A percentile compares a stretch with the other conserved stretches of the same genome.
Conservation (phyloP, 2,113 vertebrate species). For the Tachysurus fulvidraco region DNA sequence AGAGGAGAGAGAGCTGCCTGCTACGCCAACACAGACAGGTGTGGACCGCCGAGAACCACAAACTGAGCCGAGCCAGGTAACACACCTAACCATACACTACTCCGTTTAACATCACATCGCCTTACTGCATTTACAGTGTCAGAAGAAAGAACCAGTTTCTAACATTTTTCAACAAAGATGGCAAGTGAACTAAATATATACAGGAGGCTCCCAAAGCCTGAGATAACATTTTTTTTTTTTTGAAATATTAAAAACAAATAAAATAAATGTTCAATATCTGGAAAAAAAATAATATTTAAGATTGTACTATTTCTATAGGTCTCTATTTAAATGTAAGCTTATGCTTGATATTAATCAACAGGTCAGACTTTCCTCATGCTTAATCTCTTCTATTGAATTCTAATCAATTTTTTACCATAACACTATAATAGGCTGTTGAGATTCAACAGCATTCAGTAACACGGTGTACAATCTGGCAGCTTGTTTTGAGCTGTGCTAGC, state of each 20-base stretch:
- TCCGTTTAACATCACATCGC: slow-evolving; percentile 52
- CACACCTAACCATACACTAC: slow-evolving; percentile 65
- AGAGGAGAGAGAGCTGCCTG: slow-evolving; percentile 79
- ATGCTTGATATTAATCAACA: too few species aligned
- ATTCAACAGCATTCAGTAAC: too few species aligned
- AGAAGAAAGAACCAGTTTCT: not conserved
- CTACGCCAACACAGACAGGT: slow-evolving; percentile 84
- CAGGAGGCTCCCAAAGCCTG: not conserved
- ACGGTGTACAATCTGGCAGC: too few species aligned
- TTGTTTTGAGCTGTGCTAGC: too few species aligned
- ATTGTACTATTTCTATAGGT: too few species aligned
- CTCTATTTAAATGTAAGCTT: too few species aligned
- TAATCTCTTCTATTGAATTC: not conserved
- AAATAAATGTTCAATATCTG: not conserved
- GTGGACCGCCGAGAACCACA: slow-evolving; percentile 83
- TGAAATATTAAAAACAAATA: not conserved
- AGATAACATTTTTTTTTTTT: not conserved
- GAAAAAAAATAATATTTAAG: too few species aligned
- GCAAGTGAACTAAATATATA: not conserved
- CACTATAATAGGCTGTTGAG: too few species aligned
- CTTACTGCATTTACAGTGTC: not conserved
- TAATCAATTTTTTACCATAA: too few species aligned
- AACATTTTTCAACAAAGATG: not conserved
- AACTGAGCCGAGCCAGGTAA: slow-evolving; percentile 81
- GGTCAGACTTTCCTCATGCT: not conserved